Base-by-base conservation (phyloP, 2,888 invertebrate genomes). In the Lucinisca nassula region DNA sequence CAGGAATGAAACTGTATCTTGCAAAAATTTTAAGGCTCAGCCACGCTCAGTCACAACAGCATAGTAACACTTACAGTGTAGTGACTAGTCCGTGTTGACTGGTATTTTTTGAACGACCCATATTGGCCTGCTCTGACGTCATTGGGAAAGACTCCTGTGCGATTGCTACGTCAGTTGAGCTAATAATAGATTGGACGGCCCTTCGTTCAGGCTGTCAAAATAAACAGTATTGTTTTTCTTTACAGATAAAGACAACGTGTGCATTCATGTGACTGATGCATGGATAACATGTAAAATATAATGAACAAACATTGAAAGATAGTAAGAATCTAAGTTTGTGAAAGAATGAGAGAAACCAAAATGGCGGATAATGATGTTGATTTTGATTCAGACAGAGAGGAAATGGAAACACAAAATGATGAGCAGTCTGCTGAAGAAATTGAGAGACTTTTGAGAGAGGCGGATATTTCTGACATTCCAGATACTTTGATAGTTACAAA, bases 401-500 rank as follows among this genome's bases (percentile, higher is more conserved):
- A 30, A 45, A 89, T 81, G 83, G 86, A 79, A 70, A 70, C 88
- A 21, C 81, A 85, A n/a, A 76, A 70, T 37, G 86, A 85, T 35
- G 74, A 76, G 17, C 90, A 90, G 0, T 84, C 88, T 72, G 89
- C 84, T 61, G 87, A 83, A 35, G 88, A 81, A 75, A 84, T 90
- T 14, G 90, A 88, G 40, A 80, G 79, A 82, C 70, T 90, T 2
- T 61, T 90, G 30, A 90, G 85, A 75, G 90, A 90, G 51, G 79
- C 87, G 17, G 90, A 90, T 55, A 85, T 87, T 82, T 90, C 87
- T 37, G 93, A 93, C 82, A 87, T 94, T 79, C 94, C 95, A n/a
- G 92, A 93, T 84, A 92, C 93, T 27, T 73, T 95, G 6, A 95
- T 95, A 45, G 92, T 95, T 12, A 94, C 95, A 37, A 95, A 95